These are phyloP conservation scores for Motacilla alba DNA, from an alignment of 2,113 vertebrate species.

Conservation along the genomic window DNA sequence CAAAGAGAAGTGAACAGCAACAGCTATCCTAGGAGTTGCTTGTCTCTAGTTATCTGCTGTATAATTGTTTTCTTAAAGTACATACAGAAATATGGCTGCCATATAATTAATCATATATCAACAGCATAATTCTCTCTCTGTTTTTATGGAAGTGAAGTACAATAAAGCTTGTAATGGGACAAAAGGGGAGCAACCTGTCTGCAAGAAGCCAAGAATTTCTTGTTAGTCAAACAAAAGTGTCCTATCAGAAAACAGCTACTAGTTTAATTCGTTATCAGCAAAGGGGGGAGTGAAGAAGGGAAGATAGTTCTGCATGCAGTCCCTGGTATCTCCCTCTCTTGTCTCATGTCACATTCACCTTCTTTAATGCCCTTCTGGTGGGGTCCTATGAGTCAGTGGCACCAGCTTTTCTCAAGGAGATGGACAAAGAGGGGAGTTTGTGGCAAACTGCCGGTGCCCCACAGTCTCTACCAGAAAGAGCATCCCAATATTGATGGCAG, in stretches of 20 bases:
- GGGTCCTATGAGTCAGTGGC: not conserved
- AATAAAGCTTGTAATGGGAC: not conserved
- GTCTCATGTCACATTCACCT: not conserved
- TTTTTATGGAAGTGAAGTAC: not conserved
- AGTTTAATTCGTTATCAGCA: not conserved
- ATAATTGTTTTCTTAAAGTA: not conserved
- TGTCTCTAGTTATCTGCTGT: not conserved
- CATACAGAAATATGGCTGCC: not conserved
- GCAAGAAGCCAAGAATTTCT: not conserved
- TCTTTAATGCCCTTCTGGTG: not conserved
- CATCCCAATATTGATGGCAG: not conserved
- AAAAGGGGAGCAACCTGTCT: not conserved
- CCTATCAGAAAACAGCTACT: not conserved
- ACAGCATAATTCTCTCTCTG: not conserved
- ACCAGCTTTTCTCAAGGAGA: not conserved
- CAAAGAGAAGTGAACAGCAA: not conserved
- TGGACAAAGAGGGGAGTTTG: not conserved
- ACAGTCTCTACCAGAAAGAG: not conserved
- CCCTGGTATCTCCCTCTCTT: not conserved
- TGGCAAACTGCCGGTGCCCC: too few relatives aligned
- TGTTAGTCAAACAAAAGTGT: not conserved
- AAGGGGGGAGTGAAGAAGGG: not conserved
- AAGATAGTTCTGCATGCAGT: not conserved
- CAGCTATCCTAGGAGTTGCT: not conserved
- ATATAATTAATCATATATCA: not conserved